Percentiles rank a stretch among this genome's conserved stretches.
These are phyloP conservation scores for Polydrusus pterygomalis DNA, from an alignment of 2,888 invertebrate species.

Conservation along the genomic window DNA sequence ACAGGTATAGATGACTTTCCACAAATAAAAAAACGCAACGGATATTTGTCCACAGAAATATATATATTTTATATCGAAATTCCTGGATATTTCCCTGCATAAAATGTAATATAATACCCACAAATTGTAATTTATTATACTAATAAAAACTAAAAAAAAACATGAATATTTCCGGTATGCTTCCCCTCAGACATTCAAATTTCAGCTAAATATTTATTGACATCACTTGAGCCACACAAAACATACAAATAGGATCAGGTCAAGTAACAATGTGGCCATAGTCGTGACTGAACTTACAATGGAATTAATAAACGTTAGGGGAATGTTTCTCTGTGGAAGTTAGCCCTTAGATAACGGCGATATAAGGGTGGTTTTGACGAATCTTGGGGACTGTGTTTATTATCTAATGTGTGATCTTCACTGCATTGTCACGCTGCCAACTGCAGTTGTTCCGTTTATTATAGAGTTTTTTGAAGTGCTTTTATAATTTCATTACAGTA, in stretches of 20 bases:
- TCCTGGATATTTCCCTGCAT: background rate
- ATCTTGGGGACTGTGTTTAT: constrained; percentile 43
- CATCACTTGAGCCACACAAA: constrained; percentile 58
- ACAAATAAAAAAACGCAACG: too few relatives aligned
- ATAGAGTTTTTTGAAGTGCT: constrained; percentile 37
- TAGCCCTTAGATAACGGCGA: constrained; percentile 20
- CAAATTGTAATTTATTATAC: constrained; percentile 52
- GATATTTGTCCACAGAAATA: too few relatives aligned
- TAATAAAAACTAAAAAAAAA: constrained; percentile 33
- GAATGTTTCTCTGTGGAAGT: constrained; percentile 13
- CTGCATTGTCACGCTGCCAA: constrained; percentile 48
- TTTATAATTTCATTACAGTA: constrained; percentile 19
- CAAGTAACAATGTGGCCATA: constrained; percentile 63
- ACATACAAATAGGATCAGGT: constrained; percentile 64
- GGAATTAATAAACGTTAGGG: constrained; percentile 57
- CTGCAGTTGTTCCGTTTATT: constrained; percentile 53
- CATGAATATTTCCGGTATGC: constrained; percentile 39
- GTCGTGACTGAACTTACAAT: constrained; percentile 60
- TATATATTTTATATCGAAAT: too few relatives aligned
- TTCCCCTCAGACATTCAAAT: constrained; percentile 37
- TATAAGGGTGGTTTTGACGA: constrained; percentile 12
- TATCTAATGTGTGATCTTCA: constrained; percentile 54
- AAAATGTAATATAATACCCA: constrained; percentile 29
- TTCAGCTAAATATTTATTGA: constrained; percentile 55
- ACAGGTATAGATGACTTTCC: too few relatives aligned